Conservation (phyloP, 2,113 vertebrate species). For the Brienomyrus longianalis region DNA sequence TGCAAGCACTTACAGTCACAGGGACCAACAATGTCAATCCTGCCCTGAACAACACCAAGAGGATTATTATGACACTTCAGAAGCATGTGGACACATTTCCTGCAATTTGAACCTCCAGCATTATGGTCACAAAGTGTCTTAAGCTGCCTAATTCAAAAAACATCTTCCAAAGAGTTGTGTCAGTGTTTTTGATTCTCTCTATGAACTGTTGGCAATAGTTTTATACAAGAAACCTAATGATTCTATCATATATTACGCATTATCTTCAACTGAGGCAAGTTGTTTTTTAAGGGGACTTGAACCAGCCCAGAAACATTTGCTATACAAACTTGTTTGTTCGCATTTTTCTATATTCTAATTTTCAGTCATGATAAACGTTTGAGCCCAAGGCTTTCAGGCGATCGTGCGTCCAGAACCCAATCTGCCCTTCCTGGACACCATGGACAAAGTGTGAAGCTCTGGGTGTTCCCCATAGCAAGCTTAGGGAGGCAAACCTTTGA, state of each 20-base stretch:
- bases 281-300: not conserved
- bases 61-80: not conserved
- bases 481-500: constrained; percentile 43
- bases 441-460: constrained; percentile 54
- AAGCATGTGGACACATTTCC: not conserved
- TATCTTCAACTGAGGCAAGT: not conserved
- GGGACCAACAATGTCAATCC: not conserved
- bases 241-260: not conserved
- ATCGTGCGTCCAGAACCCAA: constrained; percentile 42
- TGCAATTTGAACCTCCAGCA: not conserved
- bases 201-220: not conserved
- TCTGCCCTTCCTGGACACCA: constrained; percentile 34
- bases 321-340: not conserved
- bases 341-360: not conserved
- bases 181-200: not conserved
- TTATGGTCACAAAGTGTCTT: not conserved
- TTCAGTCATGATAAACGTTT: not conserved
- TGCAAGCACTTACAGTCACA: not conserved
- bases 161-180: not conserved
- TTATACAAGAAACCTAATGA: not conserved
- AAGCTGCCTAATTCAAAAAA: not conserved
- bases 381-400: not conserved
- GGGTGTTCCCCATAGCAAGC: constrained; percentile 57
- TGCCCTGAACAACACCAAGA: not conserved
- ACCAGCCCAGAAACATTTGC: not conserved